Percentiles rank a stretch among this genome's conserved stretches.
Conservation (phyloP, 1,140 invertebrate genomes). For the Leptonema lineaticorne region DNA sequence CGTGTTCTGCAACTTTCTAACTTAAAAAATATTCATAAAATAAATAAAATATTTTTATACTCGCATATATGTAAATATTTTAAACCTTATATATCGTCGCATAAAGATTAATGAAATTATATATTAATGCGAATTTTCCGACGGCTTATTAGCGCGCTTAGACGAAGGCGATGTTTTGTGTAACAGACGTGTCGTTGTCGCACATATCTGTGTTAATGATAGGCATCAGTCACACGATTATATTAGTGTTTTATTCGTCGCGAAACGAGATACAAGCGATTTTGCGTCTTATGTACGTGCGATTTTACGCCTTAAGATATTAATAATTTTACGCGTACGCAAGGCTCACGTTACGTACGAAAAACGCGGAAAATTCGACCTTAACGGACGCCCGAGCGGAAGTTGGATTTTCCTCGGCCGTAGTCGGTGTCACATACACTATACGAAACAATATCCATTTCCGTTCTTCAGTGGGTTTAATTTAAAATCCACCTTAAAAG, state of each 20-base stretch:
- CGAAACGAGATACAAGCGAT: neutral
- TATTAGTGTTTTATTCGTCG: slow-evolving; percentile 32
- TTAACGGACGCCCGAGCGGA: slow-evolving; percentile 21
- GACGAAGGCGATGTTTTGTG: too few species aligned
- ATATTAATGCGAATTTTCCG: slow-evolving; percentile 5
- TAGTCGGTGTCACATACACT: slow-evolving; percentile 19
- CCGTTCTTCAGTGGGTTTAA: slow-evolving; percentile 39
- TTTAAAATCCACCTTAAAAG: slow-evolving; percentile 41
- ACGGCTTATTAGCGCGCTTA: slow-evolving; percentile 7
- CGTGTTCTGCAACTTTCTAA: too few species aligned
- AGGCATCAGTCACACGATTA: slow-evolving; percentile 37
- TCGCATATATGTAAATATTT: too few species aligned
- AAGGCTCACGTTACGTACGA: slow-evolving; percentile 20
- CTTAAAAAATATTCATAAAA: too few species aligned
- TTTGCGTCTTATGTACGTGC: slow-evolving; percentile 7
- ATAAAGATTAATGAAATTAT: neutral
- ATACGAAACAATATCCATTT: slow-evolving; percentile 41
- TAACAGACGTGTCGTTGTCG: neutral
- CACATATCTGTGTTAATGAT: slow-evolving; percentile 27
- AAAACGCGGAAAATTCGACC: slow-evolving; percentile 17
- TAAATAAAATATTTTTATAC: too few species aligned
- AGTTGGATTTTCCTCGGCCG: slow-evolving; percentile 19
- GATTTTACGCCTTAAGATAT: slow-evolving; percentile 14
- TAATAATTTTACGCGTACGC: slow-evolving; percentile 2
- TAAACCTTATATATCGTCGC: too few species aligned